Conservation (phyloP, 92 coral and sea anemone species). For the Phymanthus crucifer region DNA sequence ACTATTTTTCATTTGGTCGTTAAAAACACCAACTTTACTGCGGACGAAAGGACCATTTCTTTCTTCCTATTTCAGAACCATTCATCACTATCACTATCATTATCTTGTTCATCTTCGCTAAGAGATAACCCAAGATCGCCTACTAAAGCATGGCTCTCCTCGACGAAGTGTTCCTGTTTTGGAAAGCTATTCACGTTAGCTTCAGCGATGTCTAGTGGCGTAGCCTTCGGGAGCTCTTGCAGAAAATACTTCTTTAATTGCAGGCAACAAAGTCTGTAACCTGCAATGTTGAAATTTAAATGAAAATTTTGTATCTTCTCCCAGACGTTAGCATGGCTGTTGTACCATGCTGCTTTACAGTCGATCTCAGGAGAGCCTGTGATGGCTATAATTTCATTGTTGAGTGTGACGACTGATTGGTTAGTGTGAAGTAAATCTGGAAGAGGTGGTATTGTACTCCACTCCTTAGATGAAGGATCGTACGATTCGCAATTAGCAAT, state of each 20-base stretch:
- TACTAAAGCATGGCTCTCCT: slow-evolving; percentile 17
- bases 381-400: slow-evolving; percentile 55
- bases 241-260: slow-evolving; percentile 48
- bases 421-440: slow-evolving; percentile 44
- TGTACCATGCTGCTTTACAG: slow-evolving; percentile 56
- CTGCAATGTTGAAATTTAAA: slow-evolving; percentile 39
- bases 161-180: slow-evolving; percentile 29
- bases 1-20: too few relatives aligned
- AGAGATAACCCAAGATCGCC: slow-evolving; percentile 36
- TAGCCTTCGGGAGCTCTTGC: slow-evolving; percentile 39
- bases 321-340: slow-evolving; percentile 49
- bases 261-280: slow-evolving; percentile 46
- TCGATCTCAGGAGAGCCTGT: slow-evolving; percentile 21
- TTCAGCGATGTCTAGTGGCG: not conserved
- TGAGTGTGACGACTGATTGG: slow-evolving; percentile 49
- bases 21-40: too few relatives aligned
- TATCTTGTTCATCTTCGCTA: slow-evolving; percentile 34
- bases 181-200: slow-evolving; percentile 5
- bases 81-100: slow-evolving; percentile 38
- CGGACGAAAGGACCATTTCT: too few relatives aligned
- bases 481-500: slow-evolving; percentile 58
- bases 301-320: slow-evolving; percentile 45
- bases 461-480: slow-evolving; percentile 30
- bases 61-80: not conserved
- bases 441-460: slow-evolving; percentile 55